Percentiles rank a stretch among this genome's conserved stretches.
These are phyloP conservation scores for Aspidoscelis tigris DNA, from an alignment of 2,113 vertebrate genomes.

Conservation along the genomic window DNA sequence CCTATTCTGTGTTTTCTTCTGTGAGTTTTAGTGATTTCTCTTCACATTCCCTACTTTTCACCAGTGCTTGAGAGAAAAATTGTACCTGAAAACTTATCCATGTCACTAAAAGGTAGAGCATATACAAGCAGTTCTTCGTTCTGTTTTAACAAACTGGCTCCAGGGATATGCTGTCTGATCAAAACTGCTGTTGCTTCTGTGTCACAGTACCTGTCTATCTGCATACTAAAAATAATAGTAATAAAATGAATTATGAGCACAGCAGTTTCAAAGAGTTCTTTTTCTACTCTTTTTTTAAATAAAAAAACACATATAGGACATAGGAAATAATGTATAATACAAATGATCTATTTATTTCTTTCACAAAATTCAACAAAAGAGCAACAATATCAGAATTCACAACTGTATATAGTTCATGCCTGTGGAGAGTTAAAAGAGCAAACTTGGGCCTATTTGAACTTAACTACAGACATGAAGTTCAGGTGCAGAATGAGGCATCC, in stretches of 20 bases:
- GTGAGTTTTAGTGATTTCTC: background rate
- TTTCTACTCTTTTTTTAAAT: accelerated
- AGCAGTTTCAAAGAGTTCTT: accelerated
- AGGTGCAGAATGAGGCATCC: too few relatives aligned
- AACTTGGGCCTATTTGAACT: background rate
- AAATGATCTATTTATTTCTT: background rate
- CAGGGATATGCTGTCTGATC: constrained; percentile 86
- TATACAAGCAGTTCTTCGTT: constrained; percentile 89
- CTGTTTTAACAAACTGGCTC: constrained; percentile 83
- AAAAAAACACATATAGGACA: background rate
- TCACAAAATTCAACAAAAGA: background rate
- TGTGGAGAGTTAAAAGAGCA: background rate
- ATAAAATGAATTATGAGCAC: accelerated
- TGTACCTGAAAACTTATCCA: constrained; percentile 91
- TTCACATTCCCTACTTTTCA: background rate
- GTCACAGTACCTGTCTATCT: constrained; percentile 81
- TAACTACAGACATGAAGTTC: too few relatives aligned
- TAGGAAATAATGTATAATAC: background rate
- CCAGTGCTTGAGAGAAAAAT: accelerated
- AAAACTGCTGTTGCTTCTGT: constrained; percentile 78
- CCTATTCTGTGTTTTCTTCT: background rate
- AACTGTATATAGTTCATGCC: background rate
- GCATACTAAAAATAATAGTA: constrained; percentile 81
- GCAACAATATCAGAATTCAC: background rate
- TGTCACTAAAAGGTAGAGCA: constrained; percentile 89